Conservation (phyloP, 2,113 vertebrate genomes). For the Entelurus aequoreus region DNA sequence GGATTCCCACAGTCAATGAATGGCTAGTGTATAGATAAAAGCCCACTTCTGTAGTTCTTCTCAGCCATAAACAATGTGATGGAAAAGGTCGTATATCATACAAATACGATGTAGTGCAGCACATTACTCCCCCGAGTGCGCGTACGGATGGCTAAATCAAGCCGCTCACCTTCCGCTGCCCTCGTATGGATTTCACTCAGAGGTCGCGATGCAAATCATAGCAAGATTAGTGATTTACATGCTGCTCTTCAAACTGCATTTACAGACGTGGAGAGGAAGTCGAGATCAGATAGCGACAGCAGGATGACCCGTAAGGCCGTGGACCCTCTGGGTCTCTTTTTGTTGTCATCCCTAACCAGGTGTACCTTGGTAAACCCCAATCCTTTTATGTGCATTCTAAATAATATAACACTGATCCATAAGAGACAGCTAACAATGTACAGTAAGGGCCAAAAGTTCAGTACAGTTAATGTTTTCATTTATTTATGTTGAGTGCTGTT, state of each 20-base stretch:
- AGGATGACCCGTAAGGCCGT: neutral
- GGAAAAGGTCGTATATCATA: neutral
- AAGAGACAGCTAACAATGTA: no score
- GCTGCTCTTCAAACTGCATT: conserved; percentile 12
- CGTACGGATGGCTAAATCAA: conserved; percentile 1
- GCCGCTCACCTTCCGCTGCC: neutral
- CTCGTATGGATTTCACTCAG: neutral
- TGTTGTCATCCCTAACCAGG: no score
- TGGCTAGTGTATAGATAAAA: conserved; percentile 6
- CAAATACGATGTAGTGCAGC: neutral
- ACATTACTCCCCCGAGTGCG: neutral
- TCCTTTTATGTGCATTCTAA: no score
- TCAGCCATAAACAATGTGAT: neutral
- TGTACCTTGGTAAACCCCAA: no score
- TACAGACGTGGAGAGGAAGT: neutral
- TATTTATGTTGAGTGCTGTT: no score
- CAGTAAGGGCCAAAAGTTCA: no score
- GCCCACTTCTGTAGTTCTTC: conserved; percentile 6
- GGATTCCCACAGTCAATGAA: conserved; percentile 9
- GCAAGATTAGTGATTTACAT: neutral
- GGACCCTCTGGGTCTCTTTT: no score
- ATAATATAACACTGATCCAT: no score
- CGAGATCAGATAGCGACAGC: conserved; percentile 28
- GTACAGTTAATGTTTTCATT: no score
- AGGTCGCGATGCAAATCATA: neutral